Evolutionary conservation across 2,797 vertebrate genomes (phyloP), one percentile per base, ranked within the genome.

Genomic region (Staurois parvus): DNA sequence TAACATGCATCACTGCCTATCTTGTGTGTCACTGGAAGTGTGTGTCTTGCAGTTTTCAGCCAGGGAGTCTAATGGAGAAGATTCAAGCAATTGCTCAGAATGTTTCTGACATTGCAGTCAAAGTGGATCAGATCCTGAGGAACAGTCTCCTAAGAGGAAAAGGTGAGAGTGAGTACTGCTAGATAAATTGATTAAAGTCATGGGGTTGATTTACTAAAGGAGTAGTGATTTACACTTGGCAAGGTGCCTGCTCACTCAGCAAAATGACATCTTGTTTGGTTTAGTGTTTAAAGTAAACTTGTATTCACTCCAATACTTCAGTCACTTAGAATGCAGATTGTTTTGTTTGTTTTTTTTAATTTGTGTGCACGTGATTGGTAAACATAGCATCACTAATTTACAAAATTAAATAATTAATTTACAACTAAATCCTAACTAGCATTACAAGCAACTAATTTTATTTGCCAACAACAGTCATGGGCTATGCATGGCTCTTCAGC

Each of bases 11-110:
- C 21, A 6, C 48, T 52, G 48, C 48, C 48, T 52, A 52, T 19
- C 13, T 52, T 24, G 21, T 59, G 52, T 59, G 67, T 81, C 30
- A 70, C 30, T 59, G 42, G 29, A 29, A 17, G 45, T 70, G 78
- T 56, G 66, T 80, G 79, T 79, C 2, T 30, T 68, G 77, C 70
- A 99, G 98, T 93, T 93, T 97, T 88, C 96, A 97, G 88, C 96
- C 96, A 34, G 93, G 95, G 0, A 92, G 95, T 79, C 89, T 99
- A 90, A 96, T 99, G 94, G 98, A 99, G 91, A 96, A 93, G 89
- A 98, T 99, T 92, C 97, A 99, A 92, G 97, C 97, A 79, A 99
- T 99, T n/a, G 98, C 98, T 81, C 98, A 98, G 91, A 99, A 99
- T 0, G 97, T 99, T 76, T 99, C 98, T 0, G 97, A 98, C 92